Evolutionary conservation across 2,888 invertebrate species (phyloP).

Genomic region (Amiota communis): DNA sequence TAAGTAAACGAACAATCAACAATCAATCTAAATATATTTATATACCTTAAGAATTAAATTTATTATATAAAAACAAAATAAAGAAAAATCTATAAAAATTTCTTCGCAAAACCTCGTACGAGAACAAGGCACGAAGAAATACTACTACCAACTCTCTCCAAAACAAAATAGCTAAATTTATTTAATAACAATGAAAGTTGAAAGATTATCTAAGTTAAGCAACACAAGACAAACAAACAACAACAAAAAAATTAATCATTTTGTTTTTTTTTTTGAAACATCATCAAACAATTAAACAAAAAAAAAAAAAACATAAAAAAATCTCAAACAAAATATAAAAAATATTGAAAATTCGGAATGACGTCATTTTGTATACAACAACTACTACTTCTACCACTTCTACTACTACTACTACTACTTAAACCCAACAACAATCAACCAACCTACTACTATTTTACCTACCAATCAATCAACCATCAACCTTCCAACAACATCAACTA

Average conservation of each 20-base stretch:
- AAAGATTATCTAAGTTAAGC: conserved; percentile 11
- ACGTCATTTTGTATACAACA: conserved; percentile 60
- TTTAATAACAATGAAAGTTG: background rate
- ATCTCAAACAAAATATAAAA: conserved; percentile 38
- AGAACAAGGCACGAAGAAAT: conserved; percentile 27
- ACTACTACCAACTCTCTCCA: background rate
- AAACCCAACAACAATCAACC: conserved; percentile 14
- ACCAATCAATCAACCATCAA: conserved; percentile 19
- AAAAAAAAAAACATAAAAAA: conserved; percentile 32
- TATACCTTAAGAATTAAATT: background rate
- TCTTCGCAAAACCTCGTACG: conserved; percentile 29
- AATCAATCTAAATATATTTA: conserved; percentile 5
- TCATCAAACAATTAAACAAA: conserved; percentile 1
- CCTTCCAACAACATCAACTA: conserved; percentile 35
- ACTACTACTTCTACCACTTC: background rate
- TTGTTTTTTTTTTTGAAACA: background rate
- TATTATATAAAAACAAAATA: background rate
- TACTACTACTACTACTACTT: background rate
- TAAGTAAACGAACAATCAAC: background rate
- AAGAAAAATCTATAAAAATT: background rate
- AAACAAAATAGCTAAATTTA: background rate
- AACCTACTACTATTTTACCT: conserved; percentile 16
- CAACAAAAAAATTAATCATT: background rate
- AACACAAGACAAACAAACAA: conserved; percentile 35
- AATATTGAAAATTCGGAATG: conserved; percentile 57